Base-by-base conservation (phyloP, 2,113 vertebrate genomes). In the Madoqua kirkii region DNA sequence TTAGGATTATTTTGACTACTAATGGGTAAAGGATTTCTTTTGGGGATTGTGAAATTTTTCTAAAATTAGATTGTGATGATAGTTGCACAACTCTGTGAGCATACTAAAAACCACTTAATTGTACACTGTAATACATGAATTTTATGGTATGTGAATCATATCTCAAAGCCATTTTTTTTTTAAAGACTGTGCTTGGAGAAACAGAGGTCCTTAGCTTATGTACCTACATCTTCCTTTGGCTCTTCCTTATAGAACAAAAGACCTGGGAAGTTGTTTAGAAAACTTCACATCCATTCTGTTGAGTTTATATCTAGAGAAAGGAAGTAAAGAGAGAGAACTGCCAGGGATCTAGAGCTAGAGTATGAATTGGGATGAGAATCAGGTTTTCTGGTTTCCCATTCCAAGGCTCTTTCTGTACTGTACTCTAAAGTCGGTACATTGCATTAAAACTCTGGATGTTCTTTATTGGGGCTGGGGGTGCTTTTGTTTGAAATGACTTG, bases 401-500 rank as follows among this genome's bases (percentile, higher is more conserved):
- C 55, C 23, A 91, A 29, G 40, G 45, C 36, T 93, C 50, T 93
- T 95, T 60, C 48, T 93, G 7, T 23, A 33, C 23, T 45, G 17
- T 62, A 36, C 13, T 79, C 15, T 36, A 76, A 90, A 87, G 43
- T 33, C 57, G 71, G 79, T 59, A 57, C 31, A 40, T 93, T 83
- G 19, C 52, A 50, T 85, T 96, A 21, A 74, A 6, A 87, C 36
- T 27, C 60, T 91, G 60, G n/a, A 91, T 95, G 45, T 76, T 82
- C 36, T 94, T 94, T 92, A 57, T 21, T 91, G 55, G 54, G 48
- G 2, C 29, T 31, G 15, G 31, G 29, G 50, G 31, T 91, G 43
- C 25, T 92, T 92, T 96, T 92, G 31, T 96, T 95, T 86, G 85
- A 95, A 95, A 87, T 88, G 89, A 91, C 33, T n/a, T 21, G 45